Base-by-base conservation (phyloP, 2,888 invertebrate genomes). In the Gisinianus flammeolus region DNA sequence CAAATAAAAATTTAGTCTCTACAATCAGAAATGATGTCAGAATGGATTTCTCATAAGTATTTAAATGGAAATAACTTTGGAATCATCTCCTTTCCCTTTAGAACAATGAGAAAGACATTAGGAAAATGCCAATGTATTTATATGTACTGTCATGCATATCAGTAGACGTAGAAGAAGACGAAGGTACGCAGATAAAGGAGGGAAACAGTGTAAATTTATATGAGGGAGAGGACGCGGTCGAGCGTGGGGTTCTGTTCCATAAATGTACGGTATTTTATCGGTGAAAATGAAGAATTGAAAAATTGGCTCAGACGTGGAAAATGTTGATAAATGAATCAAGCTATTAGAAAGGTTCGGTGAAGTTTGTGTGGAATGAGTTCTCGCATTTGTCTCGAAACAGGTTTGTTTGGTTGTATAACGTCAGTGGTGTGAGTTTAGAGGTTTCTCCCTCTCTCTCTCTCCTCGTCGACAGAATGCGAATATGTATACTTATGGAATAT, bases 321-420 rank as follows among this genome's bases (percentile, higher is more conserved):
- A 81, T 81, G 81, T 81, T 81, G 81, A 81, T 81, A 81, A 79
- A 81, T 81, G 81, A 81, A 79, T 79, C 79, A 79, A 79, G 78
- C 79, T 81, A 81, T 81, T 81, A 81, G 79, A 79, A 75, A 70
- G 74, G 66, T 44, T 74, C 44, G 74, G 44, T 16, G 33, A 52
- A 74, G 35, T 64, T 74, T 26, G 35, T 66, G 26, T n/a, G 24
- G 68, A 68, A 28, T 24, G 64, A 74, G 66, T 74, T 74, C 62
- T 69, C 67, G 77, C 80, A 79, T 80, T 80, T 80, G 80, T 80
- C 80, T 80, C 75, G 16, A 74, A 74, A 74, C 64, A 74, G 74
- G 64, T 74, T 74, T 74, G 74, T 74, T 67, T 12, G 2, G 71
- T 54, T 19, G 28, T 68, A 22, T 26, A 16, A 24, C 26, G 64